Evolutionary conservation across 2,113 vertebrate genomes (phyloP).

Genomic region (Osmerus mordax): DNA sequence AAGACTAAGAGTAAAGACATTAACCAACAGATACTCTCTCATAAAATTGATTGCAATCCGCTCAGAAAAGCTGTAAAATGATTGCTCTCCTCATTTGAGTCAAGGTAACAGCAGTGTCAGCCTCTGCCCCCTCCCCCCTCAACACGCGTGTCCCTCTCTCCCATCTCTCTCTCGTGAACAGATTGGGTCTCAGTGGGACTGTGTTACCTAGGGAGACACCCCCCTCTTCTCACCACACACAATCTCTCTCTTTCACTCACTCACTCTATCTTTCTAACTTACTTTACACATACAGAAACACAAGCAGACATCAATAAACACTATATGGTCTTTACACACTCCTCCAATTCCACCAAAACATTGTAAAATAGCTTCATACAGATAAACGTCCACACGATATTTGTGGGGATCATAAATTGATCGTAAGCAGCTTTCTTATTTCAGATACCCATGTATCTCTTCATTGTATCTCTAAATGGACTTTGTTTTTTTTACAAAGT

Average conservation of each 20-base stretch:
- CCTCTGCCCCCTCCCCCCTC: conserved; percentile 26
- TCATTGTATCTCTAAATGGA: no score
- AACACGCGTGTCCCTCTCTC: conserved; percentile 30
- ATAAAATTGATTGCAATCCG: conserved; percentile 23
- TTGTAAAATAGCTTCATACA: neutral
- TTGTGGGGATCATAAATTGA: no score
- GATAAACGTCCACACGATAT: conserved; percentile 12
- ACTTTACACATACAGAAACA: neutral
- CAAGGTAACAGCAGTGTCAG: conserved; percentile 29
- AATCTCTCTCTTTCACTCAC: neutral
- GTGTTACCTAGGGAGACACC: conserved; percentile 73
- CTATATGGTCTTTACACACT: conserved; percentile 26
- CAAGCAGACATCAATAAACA: conserved; percentile 10
- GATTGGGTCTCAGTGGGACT: conserved; percentile 80
- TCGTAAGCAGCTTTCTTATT: no score
- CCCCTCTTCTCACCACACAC: conserved; percentile 55
- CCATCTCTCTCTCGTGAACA: conserved; percentile 70
- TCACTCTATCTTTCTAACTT: neutral
- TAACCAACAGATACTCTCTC: neutral
- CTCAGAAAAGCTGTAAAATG: conserved; percentile 2
- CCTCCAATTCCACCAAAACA: conserved; percentile 4
- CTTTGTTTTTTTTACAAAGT: no score
- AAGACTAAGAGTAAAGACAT: neutral
- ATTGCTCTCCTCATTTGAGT: conserved; percentile 7
- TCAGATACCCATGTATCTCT: no score